Evolutionary conservation across 2,888 invertebrate species (phyloP).

Genomic region (Phymatocera aterrima): DNA sequence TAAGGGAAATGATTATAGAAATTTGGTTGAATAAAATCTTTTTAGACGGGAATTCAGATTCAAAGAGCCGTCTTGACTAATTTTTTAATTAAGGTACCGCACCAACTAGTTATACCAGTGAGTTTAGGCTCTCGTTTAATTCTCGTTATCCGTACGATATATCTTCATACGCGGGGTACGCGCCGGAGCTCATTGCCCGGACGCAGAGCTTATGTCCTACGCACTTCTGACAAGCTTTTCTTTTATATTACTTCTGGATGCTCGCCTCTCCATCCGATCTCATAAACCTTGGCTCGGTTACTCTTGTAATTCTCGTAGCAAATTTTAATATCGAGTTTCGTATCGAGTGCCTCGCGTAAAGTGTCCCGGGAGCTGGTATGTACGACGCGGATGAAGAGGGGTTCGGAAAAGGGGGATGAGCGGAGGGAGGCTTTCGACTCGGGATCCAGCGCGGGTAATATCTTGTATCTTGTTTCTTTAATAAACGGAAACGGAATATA

Average conservation of each 20-base stretch:
- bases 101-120: not conserved
- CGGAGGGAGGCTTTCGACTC: conserved; percentile 36
- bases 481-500: conserved; percentile 75
- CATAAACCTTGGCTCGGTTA: conserved; percentile 36
- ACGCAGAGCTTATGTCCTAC: conserved; percentile 36
- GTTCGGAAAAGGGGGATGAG: conserved; percentile 37
- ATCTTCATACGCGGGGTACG: not conserved
- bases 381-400: conserved; percentile 50
- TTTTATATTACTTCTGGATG: not conserved
- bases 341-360: conserved; percentile 67
- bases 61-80: conserved; percentile 6
- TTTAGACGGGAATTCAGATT: not conserved
- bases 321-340: conserved; percentile 73
- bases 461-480: conserved; percentile 75
- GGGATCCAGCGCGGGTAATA: conserved; percentile 59
- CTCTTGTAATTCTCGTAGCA: conserved; percentile 65
- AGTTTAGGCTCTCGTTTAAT: not conserved
- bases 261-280: not conserved
- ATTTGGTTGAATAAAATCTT: not conserved
- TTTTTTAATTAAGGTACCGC: conserved; percentile 30
- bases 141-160: conserved; percentile 18
- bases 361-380: conserved; percentile 54
- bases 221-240: not conserved
- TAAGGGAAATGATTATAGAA: not conserved
- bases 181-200: conserved; percentile 35